Percentiles rank a stretch among this genome's conserved stretches.
phyloP scores from a whole-genome alignment of 2,888 invertebrate genomes.

The Anthophora plumipes region DNA sequence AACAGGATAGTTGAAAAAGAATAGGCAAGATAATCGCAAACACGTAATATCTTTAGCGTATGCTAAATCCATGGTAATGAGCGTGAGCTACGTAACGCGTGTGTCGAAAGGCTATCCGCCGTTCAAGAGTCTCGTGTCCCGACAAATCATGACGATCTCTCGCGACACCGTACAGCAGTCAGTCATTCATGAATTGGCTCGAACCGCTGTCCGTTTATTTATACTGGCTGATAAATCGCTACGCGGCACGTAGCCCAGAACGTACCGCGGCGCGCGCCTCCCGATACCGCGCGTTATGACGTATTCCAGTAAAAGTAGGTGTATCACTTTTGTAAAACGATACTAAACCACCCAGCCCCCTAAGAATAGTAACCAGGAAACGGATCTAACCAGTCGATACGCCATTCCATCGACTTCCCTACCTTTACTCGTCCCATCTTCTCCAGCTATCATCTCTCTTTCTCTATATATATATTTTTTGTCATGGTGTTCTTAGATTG shows the following conservation, averaged over 20 bases:
- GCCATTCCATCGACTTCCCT: slow-evolving; percentile 11
- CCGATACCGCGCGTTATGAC: slow-evolving; percentile 38
- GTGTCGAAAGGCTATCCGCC: slow-evolving; percentile 26
- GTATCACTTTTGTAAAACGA: slow-evolving; percentile 50
- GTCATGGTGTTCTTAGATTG: not conserved
- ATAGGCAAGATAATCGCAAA: not conserved
- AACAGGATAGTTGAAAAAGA: not conserved
- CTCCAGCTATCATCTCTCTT: too few relatives aligned
- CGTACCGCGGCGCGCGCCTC: slow-evolving; percentile 15
- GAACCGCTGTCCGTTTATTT: slow-evolving; percentile 75
- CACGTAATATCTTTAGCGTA: not conserved
- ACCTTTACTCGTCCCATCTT: not conserved
- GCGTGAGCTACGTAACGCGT: not conserved
- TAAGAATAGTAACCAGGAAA: slow-evolving; percentile 48
- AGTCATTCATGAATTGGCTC: slow-evolving; percentile 79
- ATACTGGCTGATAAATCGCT: slow-evolving; percentile 69
- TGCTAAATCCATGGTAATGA: slow-evolving; percentile 12
- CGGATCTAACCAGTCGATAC: slow-evolving; percentile 38
- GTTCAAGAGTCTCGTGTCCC: slow-evolving; percentile 33
- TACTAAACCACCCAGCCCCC: slow-evolving; percentile 25
- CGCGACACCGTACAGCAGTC: slow-evolving; percentile 38
- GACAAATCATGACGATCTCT: slow-evolving; percentile 43
- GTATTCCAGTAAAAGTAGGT: slow-evolving; percentile 51
- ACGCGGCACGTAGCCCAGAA: slow-evolving; percentile 47
- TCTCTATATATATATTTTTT: not conserved